Conservation (phyloP, 2,797 vertebrate species). For the Mormyrus proboscirostris region DNA sequence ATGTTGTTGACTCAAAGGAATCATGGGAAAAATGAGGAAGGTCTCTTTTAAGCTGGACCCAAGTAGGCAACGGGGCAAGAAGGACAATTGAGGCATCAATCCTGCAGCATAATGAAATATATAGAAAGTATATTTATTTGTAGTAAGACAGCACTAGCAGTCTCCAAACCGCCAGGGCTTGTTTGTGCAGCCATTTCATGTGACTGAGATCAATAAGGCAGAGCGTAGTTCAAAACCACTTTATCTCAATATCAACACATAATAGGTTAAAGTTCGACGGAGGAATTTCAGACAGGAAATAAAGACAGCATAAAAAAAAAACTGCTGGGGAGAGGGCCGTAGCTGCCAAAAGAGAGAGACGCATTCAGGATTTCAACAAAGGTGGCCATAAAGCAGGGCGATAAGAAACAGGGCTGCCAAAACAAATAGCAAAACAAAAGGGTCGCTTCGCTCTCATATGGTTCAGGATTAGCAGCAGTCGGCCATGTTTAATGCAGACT, state of each 20-base stretch:
- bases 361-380: slow-evolving; percentile 13
- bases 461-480: background rate
- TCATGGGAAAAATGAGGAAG: background rate
- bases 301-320: background rate
- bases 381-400: slow-evolving; percentile 15
- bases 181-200: slow-evolving; percentile 14
- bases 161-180: background rate
- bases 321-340: background rate
- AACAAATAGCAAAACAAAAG: slow-evolving; percentile 6
- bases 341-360: slow-evolving; percentile 4
- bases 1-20: background rate
- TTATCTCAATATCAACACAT: slow-evolving; percentile 26
- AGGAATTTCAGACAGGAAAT: slow-evolving; percentile 26
- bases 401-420: slow-evolving; percentile 6
- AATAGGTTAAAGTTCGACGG: background rate
- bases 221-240: slow-evolving; percentile 9
- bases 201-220: slow-evolving; percentile 18
- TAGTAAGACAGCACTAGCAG: background rate
- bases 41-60: background rate
- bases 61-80: background rate
- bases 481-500: background rate
- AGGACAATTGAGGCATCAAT: background rate
- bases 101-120: slow-evolving; percentile 8
- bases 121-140: background rate
- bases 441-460: background rate